Base-by-base conservation (phyloP, 1,140 invertebrate species). In the Homarus americanus region DNA sequence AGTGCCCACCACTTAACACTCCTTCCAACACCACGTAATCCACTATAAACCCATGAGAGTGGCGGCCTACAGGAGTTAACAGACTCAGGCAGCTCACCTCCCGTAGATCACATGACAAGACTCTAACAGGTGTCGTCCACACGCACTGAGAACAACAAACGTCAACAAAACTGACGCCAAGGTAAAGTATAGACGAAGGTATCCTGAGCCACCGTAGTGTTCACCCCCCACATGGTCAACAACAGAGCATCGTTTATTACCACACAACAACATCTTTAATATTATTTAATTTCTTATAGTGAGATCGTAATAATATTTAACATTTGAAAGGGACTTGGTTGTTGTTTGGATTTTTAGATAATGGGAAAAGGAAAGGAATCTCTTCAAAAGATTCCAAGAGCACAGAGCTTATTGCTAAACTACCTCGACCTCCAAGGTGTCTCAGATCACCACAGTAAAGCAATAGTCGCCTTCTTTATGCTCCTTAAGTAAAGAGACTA, bases 111-210 rank as follows among this genome's bases (percentile, higher is more conserved):
- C 78, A 80, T 49, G 41, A 20, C 28, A 53, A 7, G 78, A 53
- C 40, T 49, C 78, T 53, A 80, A 80, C 78, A 80, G 78, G 78
- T 80, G 78, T 80, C 78, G 41, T 49, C 41, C 38, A 44, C 78
- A 41, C 10, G 28, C 32, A 5, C 44, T 2, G 24, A 44, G 24
- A 80, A 80, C 78, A 80, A 80, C 78, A 80, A 80, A 80, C 41
- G 78, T 80, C 78, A 80, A 80, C 78, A 80, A 80, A 80, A 80
- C 78, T 80, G 78, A 80, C 78, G 78, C 78, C 78, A 80, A 80
- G 78, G 78, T 80, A 49, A 80, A 53, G 41, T 80, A 80, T 80
- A 80, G 78, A 80, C n/a, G 41, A 41, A 20, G 32, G 78, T n/a
- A 80, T 80, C 78, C n/a, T 49, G 28, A 2, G 4, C 41, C 41